These are phyloP conservation scores for Lochmaea capreae DNA, from an alignment of 2,888 invertebrate genomes.

Conservation along the genomic window DNA sequence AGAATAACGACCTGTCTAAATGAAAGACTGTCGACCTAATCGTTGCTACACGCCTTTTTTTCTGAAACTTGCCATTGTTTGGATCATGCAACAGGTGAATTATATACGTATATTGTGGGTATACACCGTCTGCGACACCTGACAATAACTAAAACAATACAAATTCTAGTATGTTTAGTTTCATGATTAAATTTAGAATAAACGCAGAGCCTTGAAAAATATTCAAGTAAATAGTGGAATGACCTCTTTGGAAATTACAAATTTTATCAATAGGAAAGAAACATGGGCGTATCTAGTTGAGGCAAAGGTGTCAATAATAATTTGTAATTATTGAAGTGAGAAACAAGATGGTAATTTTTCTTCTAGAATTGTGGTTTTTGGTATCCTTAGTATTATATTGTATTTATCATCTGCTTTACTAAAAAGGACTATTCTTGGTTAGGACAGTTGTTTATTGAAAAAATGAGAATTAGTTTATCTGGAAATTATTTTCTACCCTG, in stretches of 20 bases:
- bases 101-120: conserved; percentile 4
- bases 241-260: conserved; percentile 1
- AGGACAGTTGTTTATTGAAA: too few relatives aligned
- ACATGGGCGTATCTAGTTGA: neutral
- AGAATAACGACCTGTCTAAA: conserved; percentile 8
- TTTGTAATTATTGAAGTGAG: neutral
- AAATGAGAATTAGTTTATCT: too few relatives aligned
- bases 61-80: conserved; percentile 40
- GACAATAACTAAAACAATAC: conserved; percentile 36
- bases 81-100: conserved; percentile 29
- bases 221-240: neutral
- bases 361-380: too few relatives aligned
- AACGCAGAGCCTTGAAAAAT: conserved; percentile 15
- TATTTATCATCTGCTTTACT: too few relatives aligned
- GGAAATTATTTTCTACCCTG: too few relatives aligned
- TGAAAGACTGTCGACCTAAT: conserved; percentile 41
- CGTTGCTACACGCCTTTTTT: conserved; percentile 35
- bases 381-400: too few relatives aligned
- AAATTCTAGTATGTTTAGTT: conserved; percentile 19
- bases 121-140: conserved; percentile 17
- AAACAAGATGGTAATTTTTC: neutral
- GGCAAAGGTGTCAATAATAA: too few relatives aligned
- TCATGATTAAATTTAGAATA: neutral
- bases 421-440: too few relatives aligned
- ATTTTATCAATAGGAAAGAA: neutral